Base-by-base conservation (phyloP, 2,888 invertebrate genomes). In the Melinopterus prodromus region DNA sequence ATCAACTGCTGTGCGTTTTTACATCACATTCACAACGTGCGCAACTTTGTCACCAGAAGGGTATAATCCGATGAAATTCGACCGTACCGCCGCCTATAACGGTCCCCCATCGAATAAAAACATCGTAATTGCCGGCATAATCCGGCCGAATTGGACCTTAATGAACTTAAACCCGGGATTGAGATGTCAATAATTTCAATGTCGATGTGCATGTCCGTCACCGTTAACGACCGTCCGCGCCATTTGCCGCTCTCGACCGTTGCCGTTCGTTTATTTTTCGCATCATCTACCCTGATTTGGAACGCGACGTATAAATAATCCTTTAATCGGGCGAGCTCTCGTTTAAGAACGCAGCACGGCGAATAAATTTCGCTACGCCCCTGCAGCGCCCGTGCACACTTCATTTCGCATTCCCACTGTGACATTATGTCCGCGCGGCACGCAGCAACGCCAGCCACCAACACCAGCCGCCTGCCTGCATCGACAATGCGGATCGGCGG, bases 341-440 rank as follows among this genome's bases (percentile, higher is more conserved):
- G 53, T 78, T 78, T 78, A 72, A 37, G 74, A 78, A 72, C 37
- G 71, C 53, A 78, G 71, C 78, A 72, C 36, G 71, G 74, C 78
- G 78, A 74, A 78, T 78, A 78, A 78, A 78, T 78, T 78, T 78
- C 71, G 78, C 72, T 78, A 71, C 78, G 71, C 78, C 78, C 78
- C 78, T 78, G 78, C 78, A 78, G 37, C 71, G 69, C 53, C 78
- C 78, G 35, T 35, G 71, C 74, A 78, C 78, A 78, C 71, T 78
- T 78, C 78, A 78, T 78, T 78, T 78, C 71, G 71, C 78, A 78
- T 78, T 78, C 78, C 78, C 69, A 78, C 78, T 78, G 78, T 53
- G 78, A 78, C 78, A 70, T 77, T 78, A 78, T 78, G 71, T 78
- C 78, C 78, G 26, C 16, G 38, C 78, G 78, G 72, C 78, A 71